Conservation (phyloP, 1,140 invertebrate species). For the Hirudo medicinalis region DNA sequence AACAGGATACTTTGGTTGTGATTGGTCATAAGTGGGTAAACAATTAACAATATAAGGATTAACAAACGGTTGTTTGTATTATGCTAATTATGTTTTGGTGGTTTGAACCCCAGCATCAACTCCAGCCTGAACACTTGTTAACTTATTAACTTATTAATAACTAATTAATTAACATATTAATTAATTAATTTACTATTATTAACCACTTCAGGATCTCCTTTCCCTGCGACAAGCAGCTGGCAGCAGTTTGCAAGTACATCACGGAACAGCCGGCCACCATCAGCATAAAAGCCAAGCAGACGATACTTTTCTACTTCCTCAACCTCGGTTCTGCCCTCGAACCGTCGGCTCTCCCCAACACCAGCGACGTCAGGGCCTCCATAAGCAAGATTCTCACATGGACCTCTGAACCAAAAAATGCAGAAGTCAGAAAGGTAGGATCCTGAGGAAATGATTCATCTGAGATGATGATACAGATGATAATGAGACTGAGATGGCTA, state of each 20-base stretch:
- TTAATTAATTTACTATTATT: background rate
- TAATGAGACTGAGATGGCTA: too few relatives aligned
- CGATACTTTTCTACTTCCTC: conserved; percentile 40
- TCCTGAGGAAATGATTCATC: too few relatives aligned
- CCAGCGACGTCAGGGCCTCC: conserved; percentile 41
- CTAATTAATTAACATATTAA: too few relatives aligned
- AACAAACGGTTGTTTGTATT: too few relatives aligned
- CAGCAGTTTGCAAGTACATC: conserved; percentile 57
- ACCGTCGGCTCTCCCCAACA: conserved; percentile 37
- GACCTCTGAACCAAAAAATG: conserved; percentile 45
- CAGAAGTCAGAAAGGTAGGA: conserved; percentile 56
- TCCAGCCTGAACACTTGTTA: too few relatives aligned
- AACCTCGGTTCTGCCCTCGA: conserved; percentile 38
- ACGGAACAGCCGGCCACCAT: conserved; percentile 70
- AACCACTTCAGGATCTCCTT: conserved; percentile 48
- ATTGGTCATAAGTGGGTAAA: too few relatives aligned
- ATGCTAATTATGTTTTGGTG: too few relatives aligned
- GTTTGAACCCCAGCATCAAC: too few relatives aligned
- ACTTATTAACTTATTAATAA: too few relatives aligned
- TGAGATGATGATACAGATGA: too few relatives aligned
- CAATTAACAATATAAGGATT: too few relatives aligned
- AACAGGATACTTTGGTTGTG: too few relatives aligned
- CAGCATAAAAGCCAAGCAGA: conserved; percentile 37
- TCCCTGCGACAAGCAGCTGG: conserved; percentile 50
- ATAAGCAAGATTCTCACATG: conserved; percentile 45